A percentile compares a stretch with the other conserved stretches of the same genome.
Conservation (phyloP, 2,797 vertebrate species). For the Distichodus sexfasciatus region DNA sequence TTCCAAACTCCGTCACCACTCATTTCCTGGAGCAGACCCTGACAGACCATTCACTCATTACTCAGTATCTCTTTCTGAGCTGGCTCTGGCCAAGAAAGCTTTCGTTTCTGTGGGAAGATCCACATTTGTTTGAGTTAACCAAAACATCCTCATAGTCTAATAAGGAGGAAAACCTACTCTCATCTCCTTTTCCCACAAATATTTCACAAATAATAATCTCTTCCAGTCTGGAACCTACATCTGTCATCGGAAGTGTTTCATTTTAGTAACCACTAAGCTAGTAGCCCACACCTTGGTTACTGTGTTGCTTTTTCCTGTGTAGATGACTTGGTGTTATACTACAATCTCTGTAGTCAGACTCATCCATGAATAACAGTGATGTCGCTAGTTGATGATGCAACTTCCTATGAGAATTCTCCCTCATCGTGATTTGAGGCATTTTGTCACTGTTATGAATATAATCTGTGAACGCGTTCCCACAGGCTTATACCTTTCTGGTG, state of each 20-base stretch:
- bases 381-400: not conserved
- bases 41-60: not conserved
- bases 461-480: not conserved
- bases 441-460: constrained; percentile 20
- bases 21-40: constrained; percentile 3
- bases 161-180: not conserved
- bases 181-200: not conserved
- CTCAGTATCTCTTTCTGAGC: not conserved
- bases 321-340: not conserved
- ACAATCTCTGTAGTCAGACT: constrained; percentile 1
- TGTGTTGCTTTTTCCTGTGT: not conserved
- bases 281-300: constrained; percentile 17
- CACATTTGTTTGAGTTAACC: not conserved
- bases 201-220: not conserved
- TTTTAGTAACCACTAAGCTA: constrained; percentile 28
- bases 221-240: not conserved
- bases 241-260: not conserved
- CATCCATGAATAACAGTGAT: constrained; percentile 17
- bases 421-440: too few species aligned
- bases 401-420: constrained; percentile 35
- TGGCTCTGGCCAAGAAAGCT: not conserved
- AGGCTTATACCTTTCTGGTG: not conserved
- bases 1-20: too few species aligned
- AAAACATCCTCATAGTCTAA: constrained; percentile 9
- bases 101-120: not conserved